Evolutionary conservation across 1,140 invertebrate genomes (phyloP), one percentile per base, ranked within the genome.

Genomic region (Saccostrea echinata): DNA sequence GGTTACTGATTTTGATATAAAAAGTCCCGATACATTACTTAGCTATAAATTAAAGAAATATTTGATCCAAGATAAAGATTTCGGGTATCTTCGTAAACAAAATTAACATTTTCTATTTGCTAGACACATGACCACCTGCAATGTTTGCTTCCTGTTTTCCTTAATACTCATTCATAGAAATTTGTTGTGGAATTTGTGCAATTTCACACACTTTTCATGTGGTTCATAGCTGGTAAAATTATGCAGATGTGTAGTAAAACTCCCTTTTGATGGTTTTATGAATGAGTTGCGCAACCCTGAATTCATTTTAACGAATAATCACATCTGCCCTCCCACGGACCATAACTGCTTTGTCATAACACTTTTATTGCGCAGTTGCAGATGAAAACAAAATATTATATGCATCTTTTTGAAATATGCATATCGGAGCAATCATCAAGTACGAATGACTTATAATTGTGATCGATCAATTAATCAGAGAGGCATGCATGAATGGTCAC

Each of bases 181-280:
- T 27, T 76, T 11, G 68, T 76, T 76, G 68, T 30, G 68, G 68
- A 76, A 76, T 76, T 76, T 76, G 68, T 76, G 68, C 27, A 33
- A 76, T 76, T 76, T 76, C 68, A 76, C 68, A 27, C 68, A 76
- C 68, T 76, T 71, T 76, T 76, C 68, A 76, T 76, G 68, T 76
- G 68, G 68, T 76, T 76, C 27, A 33, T 33, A 30, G 68, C 68
- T 30, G 16, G 24, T 27, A 43, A 61, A 76, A 76, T 76, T 76
- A 76, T 76, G 27, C 68, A 76, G 68, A 27, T 33, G 57, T 64
- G 24, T 64, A 64, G 57, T 64, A 64, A 64, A 64, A 64, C 57
- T 64, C 21, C n/a, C 43, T 43, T 43, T 43, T 43, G 43, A 43
- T 43, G 43, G 43, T 43, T 43, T 43, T 43, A 33, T 76, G 68